phyloP scores from a whole-genome alignment of 2,888 invertebrate species.

The Drosophila rellima region DNA sequence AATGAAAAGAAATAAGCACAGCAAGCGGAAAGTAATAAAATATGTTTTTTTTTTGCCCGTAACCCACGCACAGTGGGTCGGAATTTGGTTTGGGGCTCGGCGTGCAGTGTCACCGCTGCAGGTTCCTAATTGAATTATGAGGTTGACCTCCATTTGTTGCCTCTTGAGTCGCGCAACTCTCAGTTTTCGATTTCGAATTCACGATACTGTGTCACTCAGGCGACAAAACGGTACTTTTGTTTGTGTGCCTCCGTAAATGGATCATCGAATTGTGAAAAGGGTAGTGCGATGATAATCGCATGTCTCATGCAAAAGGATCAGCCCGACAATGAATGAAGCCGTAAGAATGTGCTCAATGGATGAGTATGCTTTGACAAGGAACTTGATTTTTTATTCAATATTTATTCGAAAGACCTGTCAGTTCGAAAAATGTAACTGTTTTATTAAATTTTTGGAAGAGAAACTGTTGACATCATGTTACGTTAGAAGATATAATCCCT shows the following conservation, averaged over 20 bases:
- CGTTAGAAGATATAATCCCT: not conserved
- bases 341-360: slow-evolving; percentile 59
- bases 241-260: slow-evolving; percentile 25
- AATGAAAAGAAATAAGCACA: slow-evolving; percentile 34
- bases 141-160: slow-evolving; percentile 75
- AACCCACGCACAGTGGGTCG: slow-evolving; percentile 74
- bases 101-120: slow-evolving; percentile 63
- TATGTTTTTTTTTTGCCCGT: slow-evolving; percentile 20
- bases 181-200: slow-evolving; percentile 74
- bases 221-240: slow-evolving; percentile 68
- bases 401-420: not conserved
- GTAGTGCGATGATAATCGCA: slow-evolving; percentile 38
- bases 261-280: slow-evolving; percentile 12
- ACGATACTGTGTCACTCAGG: slow-evolving; percentile 68
- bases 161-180: slow-evolving; percentile 14
- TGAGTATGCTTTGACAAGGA: not conserved
- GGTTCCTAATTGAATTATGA: slow-evolving; percentile 82
- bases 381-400: not conserved
- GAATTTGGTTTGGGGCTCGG: slow-evolving; percentile 55
- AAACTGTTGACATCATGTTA: not conserved
- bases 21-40: slow-evolving; percentile 47
- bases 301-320: slow-evolving; percentile 57
- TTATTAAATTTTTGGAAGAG: not conserved
- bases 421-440: not conserved
- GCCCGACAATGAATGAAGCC: slow-evolving; percentile 68